A percentile compares a stretch with the other conserved stretches of the same genome.
phyloP scores from a whole-genome alignment of 1,140 invertebrate species.

The Drosophila pseudoananassae region DNA sequence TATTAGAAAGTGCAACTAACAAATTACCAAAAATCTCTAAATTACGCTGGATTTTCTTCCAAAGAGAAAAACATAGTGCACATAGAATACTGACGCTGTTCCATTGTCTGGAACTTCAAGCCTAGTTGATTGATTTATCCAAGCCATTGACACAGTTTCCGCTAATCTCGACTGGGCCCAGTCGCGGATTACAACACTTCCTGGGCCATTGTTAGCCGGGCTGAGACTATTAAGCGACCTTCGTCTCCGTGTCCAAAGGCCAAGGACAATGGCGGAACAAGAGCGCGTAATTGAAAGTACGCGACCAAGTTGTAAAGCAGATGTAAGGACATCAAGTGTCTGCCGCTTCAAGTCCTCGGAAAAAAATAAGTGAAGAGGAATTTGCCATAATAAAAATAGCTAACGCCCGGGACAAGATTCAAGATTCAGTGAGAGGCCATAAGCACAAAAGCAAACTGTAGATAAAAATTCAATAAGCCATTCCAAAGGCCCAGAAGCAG shows the following conservation, averaged over 20 bases:
- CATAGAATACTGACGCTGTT: not conserved
- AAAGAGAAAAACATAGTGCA: not conserved
- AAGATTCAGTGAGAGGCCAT: constrained; percentile 61
- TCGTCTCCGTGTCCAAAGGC: constrained; percentile 24
- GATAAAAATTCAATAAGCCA: constrained; percentile 79
- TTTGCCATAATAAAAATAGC: constrained; percentile 68
- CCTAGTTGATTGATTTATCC: constrained; percentile 25
- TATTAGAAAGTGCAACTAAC: constrained; percentile 73
- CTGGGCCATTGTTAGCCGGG: constrained; percentile 16
- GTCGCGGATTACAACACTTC: constrained; percentile 54
- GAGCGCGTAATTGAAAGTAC: constrained; percentile 69
- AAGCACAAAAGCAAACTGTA: constrained; percentile 71
- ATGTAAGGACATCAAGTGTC: constrained; percentile 71
- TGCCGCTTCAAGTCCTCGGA: constrained; percentile 15
- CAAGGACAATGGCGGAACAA: constrained; percentile 66
- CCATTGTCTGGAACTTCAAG: not conserved
- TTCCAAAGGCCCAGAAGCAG: constrained; percentile 17
- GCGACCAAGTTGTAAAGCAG: constrained; percentile 70
- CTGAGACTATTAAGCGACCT: constrained; percentile 56
- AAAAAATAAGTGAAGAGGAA: constrained; percentile 45
- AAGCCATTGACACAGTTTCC: constrained; percentile 48
- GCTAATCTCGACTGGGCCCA: constrained; percentile 18
- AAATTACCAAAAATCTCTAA: constrained; percentile 50
- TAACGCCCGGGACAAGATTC: constrained; percentile 38
- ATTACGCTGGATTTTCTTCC: constrained; percentile 31